These are phyloP conservation scores for Podarcis lilfordi DNA, from an alignment of 2,797 vertebrate species.

Conservation along the genomic window DNA sequence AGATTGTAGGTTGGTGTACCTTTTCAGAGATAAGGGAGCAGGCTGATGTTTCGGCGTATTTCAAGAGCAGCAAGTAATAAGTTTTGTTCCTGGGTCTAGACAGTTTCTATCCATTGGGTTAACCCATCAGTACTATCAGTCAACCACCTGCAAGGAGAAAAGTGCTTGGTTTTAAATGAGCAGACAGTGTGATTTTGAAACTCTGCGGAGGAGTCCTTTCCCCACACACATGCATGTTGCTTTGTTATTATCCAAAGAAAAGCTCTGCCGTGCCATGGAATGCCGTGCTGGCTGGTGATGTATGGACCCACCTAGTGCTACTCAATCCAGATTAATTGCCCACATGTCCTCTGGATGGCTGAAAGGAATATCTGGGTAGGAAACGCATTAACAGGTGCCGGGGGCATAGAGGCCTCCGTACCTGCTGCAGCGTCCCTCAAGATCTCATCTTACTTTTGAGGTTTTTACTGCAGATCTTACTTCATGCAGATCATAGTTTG, in stretches of 20 bases:
- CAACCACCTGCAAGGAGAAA: not conserved
- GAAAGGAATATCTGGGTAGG: not conserved
- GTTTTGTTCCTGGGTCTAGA: conserved; percentile 12
- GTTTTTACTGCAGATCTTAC: too few relatives aligned
- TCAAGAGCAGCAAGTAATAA: conserved; percentile 16
- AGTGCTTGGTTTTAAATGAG: conserved; percentile 7
- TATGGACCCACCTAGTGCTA: not conserved
- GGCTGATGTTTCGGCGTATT: conserved; percentile 36
- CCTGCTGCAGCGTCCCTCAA: too few relatives aligned
- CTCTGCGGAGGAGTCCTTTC: not conserved
- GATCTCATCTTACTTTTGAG: too few relatives aligned
- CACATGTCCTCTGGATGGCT: not conserved
- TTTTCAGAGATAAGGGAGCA: conserved; percentile 32
- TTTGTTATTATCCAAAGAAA: not conserved
- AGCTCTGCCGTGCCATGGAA: not conserved
- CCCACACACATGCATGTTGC: not conserved
- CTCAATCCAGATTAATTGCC: not conserved
- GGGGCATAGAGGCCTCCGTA: too few relatives aligned
- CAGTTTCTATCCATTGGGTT: not conserved
- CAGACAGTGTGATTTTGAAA: not conserved
- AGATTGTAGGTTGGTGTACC: conserved; percentile 17
- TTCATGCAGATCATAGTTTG: too few relatives aligned
- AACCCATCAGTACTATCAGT: not conserved
- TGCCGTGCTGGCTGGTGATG: not conserved
- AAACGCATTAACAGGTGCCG: too few relatives aligned